Evolutionary conservation across 2,797 vertebrate species (phyloP), one percentile per base, ranked within the genome.

Genomic region (Pitangus sulphuratus): DNA sequence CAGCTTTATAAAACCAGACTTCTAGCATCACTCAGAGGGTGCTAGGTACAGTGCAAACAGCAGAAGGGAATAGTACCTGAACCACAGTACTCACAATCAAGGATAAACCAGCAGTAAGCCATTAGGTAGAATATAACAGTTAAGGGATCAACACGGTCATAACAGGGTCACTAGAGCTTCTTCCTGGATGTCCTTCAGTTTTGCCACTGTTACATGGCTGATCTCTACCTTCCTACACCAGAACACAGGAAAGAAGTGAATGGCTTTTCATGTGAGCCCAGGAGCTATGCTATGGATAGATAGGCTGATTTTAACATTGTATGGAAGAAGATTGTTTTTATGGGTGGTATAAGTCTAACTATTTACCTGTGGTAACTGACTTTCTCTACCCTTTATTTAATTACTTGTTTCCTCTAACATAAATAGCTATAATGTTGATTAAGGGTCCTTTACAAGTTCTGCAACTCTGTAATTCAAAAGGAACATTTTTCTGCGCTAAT

Each of bases 101-200:
- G 18, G 28, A 42, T 21, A 42, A 77, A 76, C 11, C 25, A 60
- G 37, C 8, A 77, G 51, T 6, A 56, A 65, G 24, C 4, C 31
- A 33, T 30, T 11, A 40, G 20, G 33, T 2, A 70, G 54, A 53
- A 50, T 9, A 1, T 2, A 53, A 64, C 15, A 68, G 11, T 21
- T 42, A 57, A 75, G 18, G 22, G 45, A 64, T 8, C 24, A n/a
- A 8, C 7, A 37, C 1, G 8, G 6, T 6, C 0, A 0, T 37
- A 57, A 53, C 0, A 39, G 35, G 26, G 30, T 33, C 61, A n/a
- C 30, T 50, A 18, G 9, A 71, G 53, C 14, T n/a, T 35, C 19
- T 58, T 39, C 21, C 26, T 19, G 14, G 17, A 30, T 2, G 37
- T 35, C 51, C 62, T 53, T 45, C 56, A 50, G 44, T 51, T 78